Conservation (phyloP, 2,113 vertebrate genomes). For the Thymallus thymallus region DNA sequence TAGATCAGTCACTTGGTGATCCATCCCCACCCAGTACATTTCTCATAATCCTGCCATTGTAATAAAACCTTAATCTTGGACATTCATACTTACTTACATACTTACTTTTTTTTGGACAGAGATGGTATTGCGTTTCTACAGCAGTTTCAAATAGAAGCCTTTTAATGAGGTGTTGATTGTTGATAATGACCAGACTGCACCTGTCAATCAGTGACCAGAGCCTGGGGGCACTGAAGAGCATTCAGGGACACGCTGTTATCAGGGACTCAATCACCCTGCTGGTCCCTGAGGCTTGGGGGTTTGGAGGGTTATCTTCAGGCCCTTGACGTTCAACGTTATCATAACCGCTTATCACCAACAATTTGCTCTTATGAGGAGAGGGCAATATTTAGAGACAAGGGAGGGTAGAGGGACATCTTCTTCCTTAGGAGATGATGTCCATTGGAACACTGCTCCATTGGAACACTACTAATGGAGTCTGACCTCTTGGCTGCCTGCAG, state of each 20-base stretch:
- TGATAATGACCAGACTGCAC: constrained; percentile 14
- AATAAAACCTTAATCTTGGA: no score
- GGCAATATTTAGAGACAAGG: constrained; percentile 49
- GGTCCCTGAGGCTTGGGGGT: constrained; percentile 21
- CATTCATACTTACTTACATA: no score
- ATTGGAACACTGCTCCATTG: constrained; percentile 42
- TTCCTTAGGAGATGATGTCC: constrained; percentile 37
- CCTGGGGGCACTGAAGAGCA: constrained; percentile 59
- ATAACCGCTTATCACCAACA: constrained; percentile 66
- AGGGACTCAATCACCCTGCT: constrained; percentile 48
- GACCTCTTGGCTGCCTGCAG: constrained; percentile 53
- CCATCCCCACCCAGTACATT: no score
- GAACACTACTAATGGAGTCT: constrained; percentile 57
- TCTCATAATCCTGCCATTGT: no score
- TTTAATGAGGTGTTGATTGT: no score
- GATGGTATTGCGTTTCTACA: no score
- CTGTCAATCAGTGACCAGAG: constrained; percentile 54
- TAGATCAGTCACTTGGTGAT: neutral
- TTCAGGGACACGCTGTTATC: constrained; percentile 65
- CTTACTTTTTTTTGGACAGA: no score
- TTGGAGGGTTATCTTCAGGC: constrained; percentile 23
- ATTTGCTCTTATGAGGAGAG: constrained; percentile 61
- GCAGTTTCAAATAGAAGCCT: no score
- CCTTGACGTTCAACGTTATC: constrained; percentile 61
- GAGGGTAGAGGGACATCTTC: constrained; percentile 43